These are phyloP conservation scores for Engraulis encrasicolus DNA, from an alignment of 2,113 vertebrate species.

Conservation along the genomic window DNA sequence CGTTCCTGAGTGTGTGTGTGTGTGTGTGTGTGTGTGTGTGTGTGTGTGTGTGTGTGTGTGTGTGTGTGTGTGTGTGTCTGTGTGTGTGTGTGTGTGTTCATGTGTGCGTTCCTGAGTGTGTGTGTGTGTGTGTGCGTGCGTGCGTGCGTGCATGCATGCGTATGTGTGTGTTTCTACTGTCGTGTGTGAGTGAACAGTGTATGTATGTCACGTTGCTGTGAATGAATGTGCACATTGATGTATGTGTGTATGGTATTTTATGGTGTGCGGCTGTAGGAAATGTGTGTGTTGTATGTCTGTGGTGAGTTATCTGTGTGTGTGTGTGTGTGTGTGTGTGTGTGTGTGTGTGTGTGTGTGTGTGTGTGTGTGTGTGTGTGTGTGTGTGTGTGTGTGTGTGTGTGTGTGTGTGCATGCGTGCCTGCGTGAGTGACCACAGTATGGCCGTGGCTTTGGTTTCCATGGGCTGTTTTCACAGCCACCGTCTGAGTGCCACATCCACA, in stretches of 20 bases:
- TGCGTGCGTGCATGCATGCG: no score
- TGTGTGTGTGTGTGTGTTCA: neutral
- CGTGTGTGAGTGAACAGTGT: no score
- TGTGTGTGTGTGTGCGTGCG: neutral
- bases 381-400: slow-evolving; percentile 2
- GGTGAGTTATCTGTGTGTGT: neutral
- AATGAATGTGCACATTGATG: neutral
- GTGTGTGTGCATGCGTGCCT: slow-evolving; percentile 28
- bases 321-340: slow-evolving; percentile 4
- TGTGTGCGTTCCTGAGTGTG: neutral
- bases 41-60: slow-evolving; percentile 24
- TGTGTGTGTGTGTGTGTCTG: slow-evolving; percentile 27
- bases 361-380: neutral
- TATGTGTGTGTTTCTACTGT: no score
- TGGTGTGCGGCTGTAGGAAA: no score
- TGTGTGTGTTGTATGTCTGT: neutral
- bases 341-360: slow-evolving; percentile 26
- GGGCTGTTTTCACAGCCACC: slow-evolving; percentile 46
- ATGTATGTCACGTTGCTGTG: no score
- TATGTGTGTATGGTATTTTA: neutral
- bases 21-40: neutral
- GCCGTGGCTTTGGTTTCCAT: slow-evolving; percentile 32
- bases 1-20: no score
- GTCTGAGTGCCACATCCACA: slow-evolving; percentile 38
- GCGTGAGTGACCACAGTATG: slow-evolving; percentile 20